phyloP scores from a whole-genome alignment of 2,113 vertebrate species.

The Willisornis vidua region DNA sequence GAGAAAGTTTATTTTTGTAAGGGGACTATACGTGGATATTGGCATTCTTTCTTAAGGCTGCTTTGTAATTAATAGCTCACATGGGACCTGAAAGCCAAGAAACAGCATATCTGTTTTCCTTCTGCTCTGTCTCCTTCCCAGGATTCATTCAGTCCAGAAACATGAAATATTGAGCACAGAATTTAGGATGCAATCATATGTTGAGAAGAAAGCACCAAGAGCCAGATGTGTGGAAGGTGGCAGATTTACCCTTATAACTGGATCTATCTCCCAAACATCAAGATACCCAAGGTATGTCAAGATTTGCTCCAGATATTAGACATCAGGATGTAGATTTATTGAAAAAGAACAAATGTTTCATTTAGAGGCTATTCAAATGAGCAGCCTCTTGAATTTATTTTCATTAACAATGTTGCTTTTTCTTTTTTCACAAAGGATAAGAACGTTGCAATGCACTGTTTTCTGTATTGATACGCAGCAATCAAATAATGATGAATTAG shows the following conservation, averaged over 20 bases:
- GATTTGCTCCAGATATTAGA: neutral
- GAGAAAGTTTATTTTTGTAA: neutral
- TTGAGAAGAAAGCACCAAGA: neutral
- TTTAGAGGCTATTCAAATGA: slow-evolving; percentile 21
- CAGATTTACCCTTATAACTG: neutral
- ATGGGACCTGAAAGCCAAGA: neutral
- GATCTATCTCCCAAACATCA: neutral
- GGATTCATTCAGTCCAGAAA: neutral
- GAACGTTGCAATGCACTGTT: neutral
- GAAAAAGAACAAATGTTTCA: slow-evolving; percentile 2
- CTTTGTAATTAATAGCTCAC: neutral
- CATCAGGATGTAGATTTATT: slow-evolving; percentile 21
- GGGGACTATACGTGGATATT: fast-evolving
- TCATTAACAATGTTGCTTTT: neutral
- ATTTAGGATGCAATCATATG: neutral
- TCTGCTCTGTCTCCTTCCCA: neutral
- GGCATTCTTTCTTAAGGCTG: neutral
- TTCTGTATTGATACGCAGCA: neutral
- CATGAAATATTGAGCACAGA: neutral
- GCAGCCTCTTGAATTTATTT: slow-evolving; percentile 9
- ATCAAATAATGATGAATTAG: neutral
- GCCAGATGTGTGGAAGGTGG: neutral
- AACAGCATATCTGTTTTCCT: neutral
- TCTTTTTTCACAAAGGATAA: neutral
- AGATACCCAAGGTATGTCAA: neutral